Evolutionary conservation across 92 coral and sea anemone species (phyloP).

Genomic region (Pocillopora grandis): DNA sequence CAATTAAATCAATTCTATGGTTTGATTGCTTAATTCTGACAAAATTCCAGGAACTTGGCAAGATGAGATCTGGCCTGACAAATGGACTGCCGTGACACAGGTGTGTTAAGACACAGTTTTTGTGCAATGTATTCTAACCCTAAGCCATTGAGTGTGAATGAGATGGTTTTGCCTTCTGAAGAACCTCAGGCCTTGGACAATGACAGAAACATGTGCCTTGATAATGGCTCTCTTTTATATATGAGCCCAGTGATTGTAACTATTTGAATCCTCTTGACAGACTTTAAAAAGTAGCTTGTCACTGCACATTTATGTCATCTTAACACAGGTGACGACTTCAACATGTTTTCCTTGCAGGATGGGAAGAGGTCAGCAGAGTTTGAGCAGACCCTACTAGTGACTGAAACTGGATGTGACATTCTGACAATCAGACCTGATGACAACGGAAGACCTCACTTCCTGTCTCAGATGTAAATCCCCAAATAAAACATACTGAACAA

Average conservation of each 20-base stretch:
- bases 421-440: conserved; percentile 81
- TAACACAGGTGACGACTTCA: not conserved
- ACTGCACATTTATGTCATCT: too few species aligned
- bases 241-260: too few species aligned
- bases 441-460: conserved; percentile 83
- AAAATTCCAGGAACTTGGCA: conserved; percentile 85
- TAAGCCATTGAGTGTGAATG: not conserved
- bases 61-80: conserved; percentile 96
- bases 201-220: too few species aligned
- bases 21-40: not conserved
- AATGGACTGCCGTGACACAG: conserved; percentile 98
- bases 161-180: not conserved
- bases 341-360: conserved; percentile 54
- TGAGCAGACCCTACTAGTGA: conserved; percentile 94
- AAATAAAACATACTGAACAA: too few species aligned
- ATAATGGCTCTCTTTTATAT: too few species aligned
- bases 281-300: too few species aligned
- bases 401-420: conserved; percentile 94
- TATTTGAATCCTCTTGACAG: too few species aligned
- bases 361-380: conserved; percentile 97
- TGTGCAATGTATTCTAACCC: not conserved
- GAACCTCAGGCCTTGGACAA: too few species aligned
- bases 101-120: conserved; percentile 20
- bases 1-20: not conserved
- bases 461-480: conserved; percentile 54